A percentile compares a stretch with the other conserved stretches of the same genome.
Conservation (phyloP, 2,888 invertebrate genomes). For the Busseola fusca region DNA sequence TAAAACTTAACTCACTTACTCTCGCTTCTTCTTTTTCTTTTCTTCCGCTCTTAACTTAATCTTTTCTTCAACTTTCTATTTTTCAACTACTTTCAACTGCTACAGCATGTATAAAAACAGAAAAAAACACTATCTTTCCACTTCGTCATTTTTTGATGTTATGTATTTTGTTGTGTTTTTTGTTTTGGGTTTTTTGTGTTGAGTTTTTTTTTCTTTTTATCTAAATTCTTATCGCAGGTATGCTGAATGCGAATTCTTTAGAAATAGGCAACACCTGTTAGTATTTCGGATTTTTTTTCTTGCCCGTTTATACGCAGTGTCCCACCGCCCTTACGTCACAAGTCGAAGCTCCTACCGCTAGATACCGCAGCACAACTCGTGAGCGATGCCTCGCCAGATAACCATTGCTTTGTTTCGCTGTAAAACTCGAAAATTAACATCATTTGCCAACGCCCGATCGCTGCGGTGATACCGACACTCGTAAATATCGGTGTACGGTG, state of each 20-base stretch:
- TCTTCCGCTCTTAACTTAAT: no score
- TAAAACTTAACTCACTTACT: no score
- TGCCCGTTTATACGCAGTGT: constrained; percentile 35
- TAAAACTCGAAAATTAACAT: constrained; percentile 88
- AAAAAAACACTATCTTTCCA: no score
- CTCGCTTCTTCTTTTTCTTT: no score
- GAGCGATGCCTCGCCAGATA: constrained; percentile 84
- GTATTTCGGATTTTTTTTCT: background rate
- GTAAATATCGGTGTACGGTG: constrained; percentile 55
- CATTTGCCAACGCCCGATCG: constrained; percentile 88
- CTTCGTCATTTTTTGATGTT: no score
- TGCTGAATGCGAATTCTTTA: background rate
- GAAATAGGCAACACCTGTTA: background rate
- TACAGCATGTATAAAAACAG: no score
- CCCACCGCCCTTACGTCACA: constrained; percentile 44
- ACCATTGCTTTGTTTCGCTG: constrained; percentile 87
- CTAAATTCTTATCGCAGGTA: background rate
- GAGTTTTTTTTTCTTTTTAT: no score
- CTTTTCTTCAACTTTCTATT: no score
- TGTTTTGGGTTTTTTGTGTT: no score
- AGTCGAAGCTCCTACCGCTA: constrained; percentile 76
- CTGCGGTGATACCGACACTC: constrained; percentile 76
- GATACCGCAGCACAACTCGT: constrained; percentile 77
- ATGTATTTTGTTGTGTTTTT: no score
- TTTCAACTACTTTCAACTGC: no score